A percentile compares a stretch with the other conserved stretches of the same genome.
These are phyloP conservation scores for Ophion slaviceki DNA, from an alignment of 2,888 invertebrate species.

Conservation along the genomic window DNA sequence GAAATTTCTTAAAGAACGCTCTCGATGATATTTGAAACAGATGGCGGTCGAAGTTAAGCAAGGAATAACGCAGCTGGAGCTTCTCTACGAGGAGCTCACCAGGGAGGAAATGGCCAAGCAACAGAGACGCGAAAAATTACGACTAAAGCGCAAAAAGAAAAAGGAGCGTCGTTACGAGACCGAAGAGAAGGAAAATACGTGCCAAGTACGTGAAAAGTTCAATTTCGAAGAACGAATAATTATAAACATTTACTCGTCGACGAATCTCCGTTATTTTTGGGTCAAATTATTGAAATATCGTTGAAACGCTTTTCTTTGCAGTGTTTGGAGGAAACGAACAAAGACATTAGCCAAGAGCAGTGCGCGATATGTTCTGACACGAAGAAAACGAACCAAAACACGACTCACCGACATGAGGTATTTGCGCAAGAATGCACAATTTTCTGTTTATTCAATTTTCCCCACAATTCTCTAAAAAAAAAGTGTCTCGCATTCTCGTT, in stretches of 20 bases:
- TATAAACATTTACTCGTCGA: not conserved
- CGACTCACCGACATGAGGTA: conserved; percentile 79
- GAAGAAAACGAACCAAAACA: conserved; percentile 74
- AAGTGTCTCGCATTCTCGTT: not conserved
- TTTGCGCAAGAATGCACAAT: not conserved
- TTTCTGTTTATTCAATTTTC: not conserved
- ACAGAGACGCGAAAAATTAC: conserved; percentile 94
- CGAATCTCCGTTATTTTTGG: not conserved
- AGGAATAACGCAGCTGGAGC: conserved; percentile 94
- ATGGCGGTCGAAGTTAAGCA: conserved; percentile 95
- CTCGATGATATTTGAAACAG: conserved; percentile 76
- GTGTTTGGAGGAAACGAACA: conserved; percentile 71
- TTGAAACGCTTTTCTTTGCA: conserved; percentile 30
- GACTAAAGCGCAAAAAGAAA: conserved; percentile 90
- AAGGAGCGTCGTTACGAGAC: conserved; percentile 87
- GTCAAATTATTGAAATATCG: not conserved
- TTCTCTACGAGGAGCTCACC: conserved; percentile 94
- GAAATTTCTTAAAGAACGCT: not conserved
- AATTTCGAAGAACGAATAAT: conserved; percentile 24
- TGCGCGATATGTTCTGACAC: conserved; percentile 72
- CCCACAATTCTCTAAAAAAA: not conserved
- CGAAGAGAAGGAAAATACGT: conserved; percentile 83
- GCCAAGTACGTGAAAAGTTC: conserved; percentile 79
- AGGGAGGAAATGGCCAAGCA: conserved; percentile 94
- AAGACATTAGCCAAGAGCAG: conserved; percentile 41